Evolutionary conservation across 1,140 invertebrate genomes (phyloP).

Genomic region (Scaptomyza montana): DNA sequence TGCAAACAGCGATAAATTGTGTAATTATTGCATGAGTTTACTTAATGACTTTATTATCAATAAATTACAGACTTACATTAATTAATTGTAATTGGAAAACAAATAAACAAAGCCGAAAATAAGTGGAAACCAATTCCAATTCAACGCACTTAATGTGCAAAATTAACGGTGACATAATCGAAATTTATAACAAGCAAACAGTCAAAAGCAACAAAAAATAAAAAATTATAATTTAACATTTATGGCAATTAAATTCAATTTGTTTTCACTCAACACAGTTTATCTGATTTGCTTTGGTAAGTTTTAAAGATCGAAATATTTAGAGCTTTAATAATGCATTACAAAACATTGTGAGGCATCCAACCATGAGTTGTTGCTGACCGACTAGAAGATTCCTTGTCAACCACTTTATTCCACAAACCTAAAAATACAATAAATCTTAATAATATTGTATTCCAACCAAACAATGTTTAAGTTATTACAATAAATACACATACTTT

Average conservation of each 20-base stretch:
- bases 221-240: not conserved
- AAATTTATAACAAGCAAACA: slow-evolving; percentile 9
- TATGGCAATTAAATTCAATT: not conserved
- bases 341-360: too few species aligned
- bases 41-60: slow-evolving; percentile 22
- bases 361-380: too few species aligned
- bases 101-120: not conserved
- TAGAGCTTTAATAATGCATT: too few species aligned
- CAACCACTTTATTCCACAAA: too few species aligned
- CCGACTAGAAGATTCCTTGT: too few species aligned
- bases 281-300: too few species aligned
- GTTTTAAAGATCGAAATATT: too few species aligned
- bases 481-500: too few species aligned
- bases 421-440: too few species aligned
- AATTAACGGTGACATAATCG: not conserved
- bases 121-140: slow-evolving; percentile 15
- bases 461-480: too few species aligned
- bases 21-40: slow-evolving; percentile 27
- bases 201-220: not conserved
- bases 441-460: too few species aligned
- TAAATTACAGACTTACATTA: slow-evolving; percentile 22
- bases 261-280: too few species aligned
- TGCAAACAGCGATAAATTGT: slow-evolving; percentile 23
- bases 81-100: slow-evolving; percentile 18
- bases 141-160: slow-evolving; percentile 15